phyloP scores from a whole-genome alignment of 2,797 vertebrate species.

The Decapterus maruadsi region DNA sequence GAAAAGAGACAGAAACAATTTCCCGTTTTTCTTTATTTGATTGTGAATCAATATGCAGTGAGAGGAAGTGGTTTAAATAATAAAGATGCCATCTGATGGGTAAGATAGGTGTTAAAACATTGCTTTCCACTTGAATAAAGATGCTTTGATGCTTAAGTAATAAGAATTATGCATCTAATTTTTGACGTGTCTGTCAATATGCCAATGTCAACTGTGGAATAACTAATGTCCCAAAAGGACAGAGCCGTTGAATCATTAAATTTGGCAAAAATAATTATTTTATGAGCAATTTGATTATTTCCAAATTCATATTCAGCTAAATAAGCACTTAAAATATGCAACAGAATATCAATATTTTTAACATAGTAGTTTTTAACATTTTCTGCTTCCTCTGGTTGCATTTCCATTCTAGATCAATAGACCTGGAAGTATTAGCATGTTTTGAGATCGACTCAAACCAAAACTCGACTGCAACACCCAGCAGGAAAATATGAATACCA shows the following conservation, averaged over 20 bases:
- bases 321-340: background rate
- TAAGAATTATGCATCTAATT: slow-evolving; percentile 12
- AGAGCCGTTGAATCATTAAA: slow-evolving; percentile 10
- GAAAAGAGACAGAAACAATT: slow-evolving; percentile 64
- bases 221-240: background rate
- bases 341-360: background rate
- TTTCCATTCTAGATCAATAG: background rate
- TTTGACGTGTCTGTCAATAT: slow-evolving; percentile 14
- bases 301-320: slow-evolving; percentile 8
- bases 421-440: background rate
- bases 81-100: slow-evolving; percentile 6
- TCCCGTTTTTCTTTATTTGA: slow-evolving; percentile 37
- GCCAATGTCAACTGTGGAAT: slow-evolving; percentile 1
- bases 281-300: slow-evolving; percentile 14
- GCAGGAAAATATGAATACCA: background rate
- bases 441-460: background rate
- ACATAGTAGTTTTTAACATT: background rate
- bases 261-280: slow-evolving; percentile 9
- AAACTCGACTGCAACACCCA: background rate
- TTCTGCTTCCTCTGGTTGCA: background rate
- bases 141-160: slow-evolving; percentile 16
- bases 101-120: slow-evolving; percentile 19
- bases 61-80: slow-evolving; percentile 45
- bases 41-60: slow-evolving; percentile 46
- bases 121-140: background rate